Base-by-base conservation (phyloP, 1,140 invertebrate genomes). In the Drosophila elegans region DNA sequence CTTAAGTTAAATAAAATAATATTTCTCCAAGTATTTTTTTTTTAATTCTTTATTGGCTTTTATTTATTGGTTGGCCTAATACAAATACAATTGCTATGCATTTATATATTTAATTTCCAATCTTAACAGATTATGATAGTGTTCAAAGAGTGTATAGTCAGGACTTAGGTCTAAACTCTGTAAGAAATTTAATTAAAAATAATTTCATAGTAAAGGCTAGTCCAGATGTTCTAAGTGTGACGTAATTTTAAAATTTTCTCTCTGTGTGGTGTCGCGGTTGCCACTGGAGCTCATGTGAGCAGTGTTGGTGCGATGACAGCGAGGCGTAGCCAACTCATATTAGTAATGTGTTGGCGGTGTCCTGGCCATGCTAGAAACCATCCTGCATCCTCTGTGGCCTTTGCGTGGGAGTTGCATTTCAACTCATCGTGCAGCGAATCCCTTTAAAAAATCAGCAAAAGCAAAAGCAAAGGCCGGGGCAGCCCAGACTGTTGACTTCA, bases 401-500 rank as follows among this genome's bases (percentile, higher is more conserved):
- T 44, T 48, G 13, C 46, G 45, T 41, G 41, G 42, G 49, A 16
- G 53, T 56, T 56, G 72, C 52, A 68, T 72, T 55, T 56, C 42
- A 39, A 25, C 12, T 29, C 16, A 51, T 13, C 0, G 16, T 68
- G 60, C 60, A 21, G 21, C 42, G 57, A 60, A 68, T 52, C 38
- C 48, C 48, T 68, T 68, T 64, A 62, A 69, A 72, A 72, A 59
- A 53, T 38, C 29, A 36, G 39, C 25, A 51, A 56, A 56, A 29
- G 36, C 16, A 21, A 21, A 21, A 21, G 39, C 25, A 51, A 56
- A 56, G 16, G 29, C 27, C 59, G n/a, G 32, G 36, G 13, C 63
- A 10, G 34, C 62, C 62, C 62, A 68, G 67, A 68, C 68, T 73
- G 78, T 81, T 83, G 84, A 89, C 83, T 86, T 86, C 83, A 88